A percentile compares a stretch with the other conserved stretches of the same genome.
These are phyloP conservation scores for Caprella mutica DNA, from an alignment of 2,888 invertebrate genomes.

Conservation along the genomic window DNA sequence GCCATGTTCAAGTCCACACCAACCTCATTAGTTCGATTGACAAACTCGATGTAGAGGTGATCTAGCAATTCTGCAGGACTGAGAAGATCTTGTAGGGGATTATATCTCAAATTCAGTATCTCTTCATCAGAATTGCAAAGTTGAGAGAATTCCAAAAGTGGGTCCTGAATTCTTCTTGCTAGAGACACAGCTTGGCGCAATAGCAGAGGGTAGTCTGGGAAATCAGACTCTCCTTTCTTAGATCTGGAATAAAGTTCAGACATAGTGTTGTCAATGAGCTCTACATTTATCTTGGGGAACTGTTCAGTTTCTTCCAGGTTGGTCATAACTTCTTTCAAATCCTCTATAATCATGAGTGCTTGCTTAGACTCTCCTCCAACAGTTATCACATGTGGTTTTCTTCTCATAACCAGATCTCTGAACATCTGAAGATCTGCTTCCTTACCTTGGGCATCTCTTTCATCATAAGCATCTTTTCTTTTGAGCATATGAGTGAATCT, in stretches of 20 bases:
- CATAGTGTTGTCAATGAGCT: conserved; percentile 86
- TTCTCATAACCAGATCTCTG: conserved; percentile 69
- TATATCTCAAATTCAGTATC: conserved; percentile 84
- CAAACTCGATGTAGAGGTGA: conserved; percentile 43
- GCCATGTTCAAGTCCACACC: conserved; percentile 94
- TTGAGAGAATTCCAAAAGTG: conserved; percentile 89
- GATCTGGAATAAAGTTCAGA: conserved; percentile 85
- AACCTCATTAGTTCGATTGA: conserved; percentile 93
- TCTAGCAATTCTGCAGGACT: conserved; percentile 28
- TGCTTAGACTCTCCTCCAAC: conserved; percentile 84
- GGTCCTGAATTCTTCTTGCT: conserved; percentile 86
- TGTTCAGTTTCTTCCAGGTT: conserved; percentile 68
- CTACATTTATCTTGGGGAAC: conserved; percentile 73
- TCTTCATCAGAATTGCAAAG: conserved; percentile 93
- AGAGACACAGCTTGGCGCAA: conserved; percentile 86
- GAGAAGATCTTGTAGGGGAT: conserved; percentile 53
- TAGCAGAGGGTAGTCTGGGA: conserved; percentile 81
- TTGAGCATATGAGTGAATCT: conserved; percentile 75
- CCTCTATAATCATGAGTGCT: conserved; percentile 66
- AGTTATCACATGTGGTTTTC: conserved; percentile 87
- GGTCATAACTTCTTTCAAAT: conserved; percentile 59
- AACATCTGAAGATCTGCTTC: conserved; percentile 56
- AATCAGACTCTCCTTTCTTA: conserved; percentile 71
- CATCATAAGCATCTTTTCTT: conserved; percentile 59
- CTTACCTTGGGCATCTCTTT: conserved; percentile 55